Evolutionary conservation across 2,797 vertebrate genomes (phyloP).

Genomic region (Myoxocephalus aenaeus): DNA sequence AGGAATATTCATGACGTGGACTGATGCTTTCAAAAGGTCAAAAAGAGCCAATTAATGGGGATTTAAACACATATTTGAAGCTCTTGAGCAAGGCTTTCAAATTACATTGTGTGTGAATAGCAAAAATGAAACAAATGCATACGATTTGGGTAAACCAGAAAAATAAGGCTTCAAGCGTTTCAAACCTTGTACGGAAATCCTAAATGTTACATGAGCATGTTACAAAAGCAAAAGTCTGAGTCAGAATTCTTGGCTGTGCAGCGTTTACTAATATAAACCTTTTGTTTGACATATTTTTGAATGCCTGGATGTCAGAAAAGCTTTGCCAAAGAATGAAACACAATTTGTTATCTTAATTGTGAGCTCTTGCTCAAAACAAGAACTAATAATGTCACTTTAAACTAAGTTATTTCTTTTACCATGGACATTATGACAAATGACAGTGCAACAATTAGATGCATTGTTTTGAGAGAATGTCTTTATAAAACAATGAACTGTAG

Average conservation of each 20-base stretch:
- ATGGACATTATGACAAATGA: background rate
- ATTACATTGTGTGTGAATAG: background rate
- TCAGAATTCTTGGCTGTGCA: conserved; percentile 56
- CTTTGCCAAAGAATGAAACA: conserved; percentile 15
- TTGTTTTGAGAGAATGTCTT: background rate
- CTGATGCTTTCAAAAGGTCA: background rate
- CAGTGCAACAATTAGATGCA: background rate
- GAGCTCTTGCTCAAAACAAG: conserved; percentile 2
- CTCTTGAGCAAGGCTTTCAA: conserved; percentile 4
- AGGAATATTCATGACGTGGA: background rate
- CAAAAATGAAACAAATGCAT: conserved; percentile 22
- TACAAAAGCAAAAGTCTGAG: conserved; percentile 61
- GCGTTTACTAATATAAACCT: conserved; percentile 39
- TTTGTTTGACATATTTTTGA: conserved; percentile 48
- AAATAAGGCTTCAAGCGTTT: conserved; percentile 18
- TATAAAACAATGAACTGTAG: background rate
- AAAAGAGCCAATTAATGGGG: background rate
- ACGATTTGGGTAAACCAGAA: background rate
- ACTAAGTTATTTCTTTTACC: background rate
- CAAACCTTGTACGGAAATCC: conserved; percentile 15
- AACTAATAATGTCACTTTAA: background rate
- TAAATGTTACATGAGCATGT: conserved; percentile 58
- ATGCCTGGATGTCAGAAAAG: conserved; percentile 21
- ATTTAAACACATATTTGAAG: conserved; percentile 1
- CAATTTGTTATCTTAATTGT: background rate